Evolutionary conservation across 2,797 vertebrate genomes (phyloP), one percentile per base, ranked within the genome.

Genomic region (Lindbergichthys nudifrons): DNA sequence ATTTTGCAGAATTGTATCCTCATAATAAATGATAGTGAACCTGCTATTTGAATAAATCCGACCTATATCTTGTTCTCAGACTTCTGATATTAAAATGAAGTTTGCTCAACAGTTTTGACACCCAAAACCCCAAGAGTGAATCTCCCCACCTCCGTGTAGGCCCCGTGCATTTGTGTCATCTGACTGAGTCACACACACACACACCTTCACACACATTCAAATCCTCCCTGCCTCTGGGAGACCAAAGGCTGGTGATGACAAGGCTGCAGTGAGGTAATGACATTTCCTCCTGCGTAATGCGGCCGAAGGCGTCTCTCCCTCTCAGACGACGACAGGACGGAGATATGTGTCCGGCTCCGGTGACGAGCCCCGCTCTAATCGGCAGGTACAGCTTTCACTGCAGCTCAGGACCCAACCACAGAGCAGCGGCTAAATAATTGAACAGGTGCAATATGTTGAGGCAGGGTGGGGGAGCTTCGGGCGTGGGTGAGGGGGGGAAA

Each of bases 351-450:
- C 88, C 91, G 89, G 88, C 85, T 89, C 75, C 76, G 71, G 80
- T 58, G 65, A 87, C 93, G 89, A 91, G 93, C 80, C 86, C 86
- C 58, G 90, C 93, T 95, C 90, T 96, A 95, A 97, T 96, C 91
- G 90, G 87, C 94, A 95, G 90, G 90, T 96, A 94, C 94, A 96
- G 93, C 92, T 94, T 95, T 95, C 94, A 92, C 91, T 90, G 91
- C 83, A 87, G 94, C 94, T 94, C 93, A 93, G 90, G 93, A 92
- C 91, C 91, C 79, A 93, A 86, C 91, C 92, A 92, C 90, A 87
- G 91, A 93, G 92, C 50, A 89, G 91, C 80, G 78, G 83, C 87
- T 96, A 94, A 96, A 97, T 97, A 94, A 97, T 97, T 96, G 90
- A 97, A 92, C 89, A 93, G 92, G 92, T 94, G 93, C 92, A 94